These are phyloP conservation scores for Piprites chloris DNA, from an alignment of 2,113 vertebrate genomes.

Conservation along the genomic window DNA sequence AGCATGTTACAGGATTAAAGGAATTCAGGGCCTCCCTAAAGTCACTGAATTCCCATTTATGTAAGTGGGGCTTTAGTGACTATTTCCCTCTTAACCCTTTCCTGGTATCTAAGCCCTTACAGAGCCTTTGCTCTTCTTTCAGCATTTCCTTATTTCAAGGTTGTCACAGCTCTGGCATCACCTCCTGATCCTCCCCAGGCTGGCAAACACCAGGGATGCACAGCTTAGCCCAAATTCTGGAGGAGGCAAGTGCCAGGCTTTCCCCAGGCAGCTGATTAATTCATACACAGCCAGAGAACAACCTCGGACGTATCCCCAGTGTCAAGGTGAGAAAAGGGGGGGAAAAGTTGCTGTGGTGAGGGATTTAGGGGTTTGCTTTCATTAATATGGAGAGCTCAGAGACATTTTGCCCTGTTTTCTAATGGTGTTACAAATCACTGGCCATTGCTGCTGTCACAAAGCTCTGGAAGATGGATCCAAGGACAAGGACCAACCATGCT, in stretches of 20 bases:
- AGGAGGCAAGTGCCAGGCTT: background rate
- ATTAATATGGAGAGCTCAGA: background rate
- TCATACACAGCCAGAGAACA: background rate
- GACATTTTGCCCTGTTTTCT: background rate
- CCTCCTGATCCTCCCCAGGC: background rate
- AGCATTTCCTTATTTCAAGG: background rate
- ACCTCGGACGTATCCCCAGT: background rate
- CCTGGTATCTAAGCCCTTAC: background rate
- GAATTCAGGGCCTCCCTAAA: background rate
- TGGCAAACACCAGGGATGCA: background rate
- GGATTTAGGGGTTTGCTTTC: background rate
- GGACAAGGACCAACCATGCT: background rate
- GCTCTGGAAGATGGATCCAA: background rate
- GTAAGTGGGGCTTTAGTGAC: background rate
- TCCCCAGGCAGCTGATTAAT: background rate
- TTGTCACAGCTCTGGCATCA: background rate
- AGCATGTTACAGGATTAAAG: background rate
- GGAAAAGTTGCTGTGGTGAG: rapidly evolving
- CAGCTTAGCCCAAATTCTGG: background rate
- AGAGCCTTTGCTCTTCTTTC: background rate
- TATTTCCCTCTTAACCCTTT: background rate
- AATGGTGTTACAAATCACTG: background rate
- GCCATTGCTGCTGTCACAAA: background rate
- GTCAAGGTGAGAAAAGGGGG: background rate
- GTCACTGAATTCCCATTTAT: background rate